These are phyloP conservation scores for Carterocephalus palaemon DNA, from an alignment of 2,888 invertebrate species.

Conservation along the genomic window DNA sequence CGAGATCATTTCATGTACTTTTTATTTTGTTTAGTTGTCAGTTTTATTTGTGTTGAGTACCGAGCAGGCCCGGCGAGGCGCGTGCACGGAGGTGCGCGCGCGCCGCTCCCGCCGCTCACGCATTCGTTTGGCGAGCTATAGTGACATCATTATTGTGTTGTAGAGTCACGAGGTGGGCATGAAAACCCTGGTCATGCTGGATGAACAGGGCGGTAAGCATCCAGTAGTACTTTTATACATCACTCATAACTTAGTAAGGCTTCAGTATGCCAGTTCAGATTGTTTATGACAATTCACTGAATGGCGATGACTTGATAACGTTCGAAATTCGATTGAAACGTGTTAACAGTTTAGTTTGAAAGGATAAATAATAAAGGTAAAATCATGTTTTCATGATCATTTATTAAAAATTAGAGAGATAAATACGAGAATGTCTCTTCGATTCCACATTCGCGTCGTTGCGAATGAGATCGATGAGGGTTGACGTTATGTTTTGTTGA, in stretches of 20 bases:
- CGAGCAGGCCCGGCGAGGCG: constrained; percentile 55
- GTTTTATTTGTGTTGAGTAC: constrained; percentile 65
- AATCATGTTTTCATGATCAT: constrained; percentile 64
- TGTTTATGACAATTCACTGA: constrained; percentile 63
- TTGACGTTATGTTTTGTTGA: constrained; percentile 37
- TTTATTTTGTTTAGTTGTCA: constrained; percentile 65
- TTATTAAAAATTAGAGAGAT: constrained; percentile 53
- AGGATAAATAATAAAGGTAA: constrained; percentile 68
- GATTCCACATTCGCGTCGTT: constrained; percentile 39
- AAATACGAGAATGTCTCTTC: constrained; percentile 52
- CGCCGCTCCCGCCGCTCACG: constrained; percentile 57
- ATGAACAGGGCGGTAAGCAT: constrained; percentile 99
- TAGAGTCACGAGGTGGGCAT: constrained; percentile 99
- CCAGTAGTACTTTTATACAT: constrained; percentile 77
- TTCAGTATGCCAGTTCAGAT: constrained; percentile 74
- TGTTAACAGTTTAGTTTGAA: constrained; percentile 69
- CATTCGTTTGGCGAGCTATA: constrained; percentile 76
- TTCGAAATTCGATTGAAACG: constrained; percentile 59
- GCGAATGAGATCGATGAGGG: constrained; percentile 50
- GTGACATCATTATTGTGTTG: constrained; percentile 83
- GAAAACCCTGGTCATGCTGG: constrained; percentile 99
- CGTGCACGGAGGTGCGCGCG: constrained; percentile 39
- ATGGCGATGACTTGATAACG: constrained; percentile 58
- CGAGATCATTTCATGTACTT: constrained; percentile 58
- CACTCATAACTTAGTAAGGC: constrained; percentile 74